Conservation (phyloP, 1,140 invertebrate genomes). For the Zaprionus ornatus region DNA sequence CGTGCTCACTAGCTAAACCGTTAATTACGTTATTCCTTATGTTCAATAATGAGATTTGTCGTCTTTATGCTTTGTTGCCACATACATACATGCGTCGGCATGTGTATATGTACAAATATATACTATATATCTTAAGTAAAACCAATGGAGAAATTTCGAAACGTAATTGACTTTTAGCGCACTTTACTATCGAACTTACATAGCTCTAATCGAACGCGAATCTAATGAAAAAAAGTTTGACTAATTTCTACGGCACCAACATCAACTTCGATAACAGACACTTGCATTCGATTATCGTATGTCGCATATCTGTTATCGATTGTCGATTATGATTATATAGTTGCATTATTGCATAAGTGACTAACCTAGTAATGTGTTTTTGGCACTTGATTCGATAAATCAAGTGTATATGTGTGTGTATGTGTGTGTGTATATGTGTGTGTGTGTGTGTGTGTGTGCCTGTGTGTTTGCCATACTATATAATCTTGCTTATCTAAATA, state of each 20-base stretch:
- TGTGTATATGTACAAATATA: background rate
- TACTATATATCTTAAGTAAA: background rate
- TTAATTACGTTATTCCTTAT: conserved; percentile 37
- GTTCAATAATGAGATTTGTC: conserved; percentile 38
- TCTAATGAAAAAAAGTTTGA: conserved; percentile 20
- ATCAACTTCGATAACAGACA: conserved; percentile 1
- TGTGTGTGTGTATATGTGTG: background rate
- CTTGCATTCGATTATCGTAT: background rate
- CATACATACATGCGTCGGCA: background rate
- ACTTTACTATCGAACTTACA: conserved; percentile 14
- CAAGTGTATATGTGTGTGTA: background rate
- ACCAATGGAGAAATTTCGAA: conserved; percentile 20
- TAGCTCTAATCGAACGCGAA: conserved; percentile 2
- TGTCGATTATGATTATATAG: background rate
- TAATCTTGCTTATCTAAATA: conserved; percentile 3
- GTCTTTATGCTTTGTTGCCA: background rate
- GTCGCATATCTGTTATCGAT: background rate
- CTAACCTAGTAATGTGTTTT: conserved; percentile 1
- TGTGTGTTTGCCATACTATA: background rate
- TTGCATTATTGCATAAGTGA: background rate
- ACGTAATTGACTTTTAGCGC: conserved; percentile 34
- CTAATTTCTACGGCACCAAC: background rate
- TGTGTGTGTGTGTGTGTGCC: background rate
- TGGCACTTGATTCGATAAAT: conserved; percentile 3
- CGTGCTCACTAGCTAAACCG: conserved; percentile 1